These are phyloP conservation scores for Galendromus occidentalis DNA, from an alignment of 1,140 invertebrate species.

Conservation along the genomic window DNA sequence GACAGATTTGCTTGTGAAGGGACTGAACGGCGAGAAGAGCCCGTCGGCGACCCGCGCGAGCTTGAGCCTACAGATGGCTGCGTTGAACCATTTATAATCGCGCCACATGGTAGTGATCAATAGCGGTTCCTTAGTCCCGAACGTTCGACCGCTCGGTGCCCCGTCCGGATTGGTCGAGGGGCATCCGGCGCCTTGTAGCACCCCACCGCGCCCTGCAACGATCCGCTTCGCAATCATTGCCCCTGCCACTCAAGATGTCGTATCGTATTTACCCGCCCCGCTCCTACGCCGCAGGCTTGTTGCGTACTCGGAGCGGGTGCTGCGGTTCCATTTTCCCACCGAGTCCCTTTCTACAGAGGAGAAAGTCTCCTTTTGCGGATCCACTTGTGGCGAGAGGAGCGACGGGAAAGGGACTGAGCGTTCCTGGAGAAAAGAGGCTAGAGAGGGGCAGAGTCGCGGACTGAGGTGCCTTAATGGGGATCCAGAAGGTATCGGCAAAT, in stretches of 20 bases:
- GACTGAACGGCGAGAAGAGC: too few relatives aligned
- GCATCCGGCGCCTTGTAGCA: not conserved
- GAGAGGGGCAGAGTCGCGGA: too few relatives aligned
- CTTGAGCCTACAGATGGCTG: not conserved
- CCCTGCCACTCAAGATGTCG: not conserved
- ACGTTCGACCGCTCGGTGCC: not conserved
- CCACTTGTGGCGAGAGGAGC: too few relatives aligned
- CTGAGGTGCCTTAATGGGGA: too few relatives aligned
- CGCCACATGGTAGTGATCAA: slow-evolving; percentile 7
- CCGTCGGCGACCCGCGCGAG: too few relatives aligned
- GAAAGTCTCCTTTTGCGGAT: too few relatives aligned
- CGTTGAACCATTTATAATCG: slow-evolving; percentile 2
- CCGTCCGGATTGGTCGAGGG: not conserved
- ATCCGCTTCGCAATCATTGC: not conserved
- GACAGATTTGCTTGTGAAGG: too few relatives aligned
- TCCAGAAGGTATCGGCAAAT: too few relatives aligned
- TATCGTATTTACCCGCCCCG: slow-evolving; percentile 7
- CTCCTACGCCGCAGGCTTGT: not conserved
- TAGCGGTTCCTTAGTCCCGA: not conserved
- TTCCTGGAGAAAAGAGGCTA: too few relatives aligned
- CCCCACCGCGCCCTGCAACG: not conserved
- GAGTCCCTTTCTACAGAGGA: too few relatives aligned
- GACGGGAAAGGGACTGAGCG: too few relatives aligned
- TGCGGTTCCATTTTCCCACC: too few relatives aligned
- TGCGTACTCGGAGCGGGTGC: not conserved